Percentiles rank a stretch among this genome's conserved stretches.
Evolutionary conservation across 2,113 vertebrate genomes (phyloP).

Genomic region (Calyptomena viridis): DNA sequence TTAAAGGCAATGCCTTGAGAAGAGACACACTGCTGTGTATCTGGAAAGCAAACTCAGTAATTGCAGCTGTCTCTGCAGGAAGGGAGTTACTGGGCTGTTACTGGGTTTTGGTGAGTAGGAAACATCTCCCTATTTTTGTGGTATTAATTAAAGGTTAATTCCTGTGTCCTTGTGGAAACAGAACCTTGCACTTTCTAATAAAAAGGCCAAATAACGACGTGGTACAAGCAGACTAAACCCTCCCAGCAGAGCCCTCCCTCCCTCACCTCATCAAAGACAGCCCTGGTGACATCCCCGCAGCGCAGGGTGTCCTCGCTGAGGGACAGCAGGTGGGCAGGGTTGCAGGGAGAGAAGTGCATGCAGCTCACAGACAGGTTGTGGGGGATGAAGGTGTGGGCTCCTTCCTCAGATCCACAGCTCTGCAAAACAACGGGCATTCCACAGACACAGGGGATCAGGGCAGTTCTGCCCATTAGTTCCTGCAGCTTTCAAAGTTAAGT

Average conservation of each 20-base stretch:
- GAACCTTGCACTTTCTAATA: not conserved
- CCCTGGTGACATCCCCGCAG: constrained; percentile 81
- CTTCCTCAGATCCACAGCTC: constrained; percentile 63
- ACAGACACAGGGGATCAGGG: fast-evolving
- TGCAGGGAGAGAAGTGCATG: constrained; percentile 80
- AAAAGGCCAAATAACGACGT: not conserved
- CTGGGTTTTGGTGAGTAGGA: not conserved
- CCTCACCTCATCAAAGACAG: constrained; percentile 84
- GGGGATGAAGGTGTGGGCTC: constrained; percentile 70
- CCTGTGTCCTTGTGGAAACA: not conserved
- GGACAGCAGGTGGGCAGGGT: constrained; percentile 81
- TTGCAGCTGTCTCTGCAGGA: not conserved
- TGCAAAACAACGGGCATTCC: constrained; percentile 9
- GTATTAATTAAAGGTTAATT: not conserved
- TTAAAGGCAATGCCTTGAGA: not conserved
- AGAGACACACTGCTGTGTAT: not conserved
- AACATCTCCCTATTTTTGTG: not conserved
- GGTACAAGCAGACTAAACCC: fast-evolving
- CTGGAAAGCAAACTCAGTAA: not conserved
- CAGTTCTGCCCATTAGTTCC: fast-evolving
- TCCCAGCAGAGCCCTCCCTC: not conserved
- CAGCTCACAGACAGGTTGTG: constrained; percentile 74
- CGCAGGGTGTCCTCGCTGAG: constrained; percentile 81
- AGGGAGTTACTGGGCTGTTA: not conserved
- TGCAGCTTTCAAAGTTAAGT: not conserved